A percentile compares a stretch with the other conserved stretches of the same genome.
phyloP scores from a whole-genome alignment of 2,888 invertebrate species.

The Homarus gammarus region DNA sequence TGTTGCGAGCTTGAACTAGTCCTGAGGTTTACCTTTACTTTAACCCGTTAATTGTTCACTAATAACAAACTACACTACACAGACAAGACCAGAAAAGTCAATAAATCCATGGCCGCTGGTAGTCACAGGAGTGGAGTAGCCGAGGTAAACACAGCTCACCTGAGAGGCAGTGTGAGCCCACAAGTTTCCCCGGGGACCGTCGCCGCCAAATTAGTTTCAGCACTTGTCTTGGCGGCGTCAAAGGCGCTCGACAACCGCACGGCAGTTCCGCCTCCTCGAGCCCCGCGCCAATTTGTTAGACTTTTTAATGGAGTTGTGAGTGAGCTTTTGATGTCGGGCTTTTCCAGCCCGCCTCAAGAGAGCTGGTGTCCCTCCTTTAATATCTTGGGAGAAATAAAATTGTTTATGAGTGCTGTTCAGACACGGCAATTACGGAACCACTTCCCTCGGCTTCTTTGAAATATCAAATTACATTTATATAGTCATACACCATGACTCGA shows the following conservation, averaged over 20 bases:
- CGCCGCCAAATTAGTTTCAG: not conserved
- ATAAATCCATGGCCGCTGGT: too few species aligned
- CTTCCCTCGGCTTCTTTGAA: not conserved
- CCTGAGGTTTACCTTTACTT: too few species aligned
- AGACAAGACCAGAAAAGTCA: too few species aligned
- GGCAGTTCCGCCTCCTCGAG: not conserved
- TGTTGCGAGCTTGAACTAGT: too few species aligned
- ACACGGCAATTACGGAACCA: not conserved
- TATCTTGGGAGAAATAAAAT: not conserved
- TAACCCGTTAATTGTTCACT: too few species aligned
- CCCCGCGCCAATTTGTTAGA: not conserved
- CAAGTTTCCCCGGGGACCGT: not conserved
- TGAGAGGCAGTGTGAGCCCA: not conserved
- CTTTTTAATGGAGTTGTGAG: not conserved
- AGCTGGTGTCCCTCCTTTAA: not conserved
- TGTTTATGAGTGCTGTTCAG: not conserved
- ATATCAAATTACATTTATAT: too few species aligned
- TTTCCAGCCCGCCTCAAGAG: not conserved
- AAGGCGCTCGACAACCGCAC: not conserved
- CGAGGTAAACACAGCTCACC: too few species aligned
- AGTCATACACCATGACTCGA: too few species aligned
- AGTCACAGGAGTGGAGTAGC: too few species aligned
- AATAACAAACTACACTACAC: too few species aligned
- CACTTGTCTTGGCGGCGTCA: not conserved
- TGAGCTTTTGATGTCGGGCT: not conserved